These are phyloP conservation scores for Leptothorax acervorum DNA, from an alignment of 2,888 invertebrate species.

Conservation along the genomic window DNA sequence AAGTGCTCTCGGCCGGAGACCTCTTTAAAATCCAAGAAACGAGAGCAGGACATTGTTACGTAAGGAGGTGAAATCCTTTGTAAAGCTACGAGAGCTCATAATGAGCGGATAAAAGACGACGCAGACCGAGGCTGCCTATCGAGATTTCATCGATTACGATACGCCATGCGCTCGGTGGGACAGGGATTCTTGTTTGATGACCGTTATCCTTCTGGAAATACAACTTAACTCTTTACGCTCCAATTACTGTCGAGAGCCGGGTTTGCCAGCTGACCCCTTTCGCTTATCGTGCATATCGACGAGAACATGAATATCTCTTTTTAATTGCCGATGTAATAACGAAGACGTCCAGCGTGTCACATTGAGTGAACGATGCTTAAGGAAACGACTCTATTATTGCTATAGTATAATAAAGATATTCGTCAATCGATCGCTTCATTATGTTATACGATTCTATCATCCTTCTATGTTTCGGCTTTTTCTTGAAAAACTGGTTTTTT, in stretches of 20 bases:
- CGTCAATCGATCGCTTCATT: conserved; percentile 3
- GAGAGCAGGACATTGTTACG: conserved; percentile 56
- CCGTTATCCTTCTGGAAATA: conserved; percentile 26
- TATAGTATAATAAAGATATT: not conserved
- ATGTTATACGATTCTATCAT: conserved; percentile 6
- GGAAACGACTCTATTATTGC: not conserved
- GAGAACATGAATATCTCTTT: conserved; percentile 5
- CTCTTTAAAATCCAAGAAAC: conserved; percentile 34
- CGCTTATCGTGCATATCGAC: conserved; percentile 35
- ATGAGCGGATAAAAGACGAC: conserved; percentile 48
- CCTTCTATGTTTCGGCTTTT: not conserved
- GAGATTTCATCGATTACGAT: conserved; percentile 68
- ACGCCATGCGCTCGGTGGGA: not conserved
- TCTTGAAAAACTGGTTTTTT: not conserved
- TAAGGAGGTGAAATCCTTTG: conserved; percentile 69
- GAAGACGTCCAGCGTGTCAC: not conserved
- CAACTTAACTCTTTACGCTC: conserved; percentile 42
- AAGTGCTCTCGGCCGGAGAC: conserved; percentile 4
- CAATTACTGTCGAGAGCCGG: conserved; percentile 24
- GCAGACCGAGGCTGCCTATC: conserved; percentile 14
- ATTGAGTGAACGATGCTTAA: not conserved
- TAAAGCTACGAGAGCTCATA: conserved; percentile 56
- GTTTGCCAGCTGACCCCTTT: conserved; percentile 7
- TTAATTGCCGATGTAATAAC: conserved; percentile 30
- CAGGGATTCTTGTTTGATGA: conserved; percentile 9